Evolutionary conservation across 64 coral and sea anemone species (phyloP), one percentile per base, ranked within the genome.

Genomic region (Porites australiensis): DNA sequence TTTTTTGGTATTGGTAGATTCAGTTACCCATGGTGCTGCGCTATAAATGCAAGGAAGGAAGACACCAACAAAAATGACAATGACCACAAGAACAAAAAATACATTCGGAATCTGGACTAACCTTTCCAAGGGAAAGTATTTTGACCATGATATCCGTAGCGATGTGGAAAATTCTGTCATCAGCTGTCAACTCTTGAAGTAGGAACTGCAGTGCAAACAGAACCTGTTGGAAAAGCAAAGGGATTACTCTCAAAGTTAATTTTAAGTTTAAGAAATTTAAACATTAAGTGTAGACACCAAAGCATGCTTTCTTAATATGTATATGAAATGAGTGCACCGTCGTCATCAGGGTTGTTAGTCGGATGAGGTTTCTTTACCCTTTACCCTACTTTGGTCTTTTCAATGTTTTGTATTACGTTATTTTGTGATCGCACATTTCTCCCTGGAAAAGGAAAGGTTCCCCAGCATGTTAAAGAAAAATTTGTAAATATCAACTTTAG

Each of bases 61-160:
- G 16, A 18, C 16, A 14, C 4, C 13, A 21, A 70, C 6, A 6
- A 46, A 27, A 52, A 48, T 7, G 6, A 22, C 19, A 21, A 8
- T 13, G 2, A 18, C 44, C 18, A 75, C 18, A 5, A 53, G 4
- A 0, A 59, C 57, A 43, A 4, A 61, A 62, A 2, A 48, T 4
- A 58, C 57, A 82, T 5, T 59, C 13, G 18, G 53, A 78, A 37
- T 19, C 1, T 51, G 46, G 10, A 22, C 69, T 22, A 61, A 89
- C 88, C 88, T 74, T 76, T 20, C 88, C 88, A 69, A 89, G 88
- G 50, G 88, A 74, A 43, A 89, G 23, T 64, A 89, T 63, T 49
- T 77, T 89, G 10, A 21, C 55, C 75, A 89, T 89, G 75, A 89
- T 19, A 13, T 79, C 75, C 50, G 14, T 27, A 5, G 81, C 61